phyloP scores from a whole-genome alignment of 1,140 invertebrate species.

The Cydia pomonella region DNA sequence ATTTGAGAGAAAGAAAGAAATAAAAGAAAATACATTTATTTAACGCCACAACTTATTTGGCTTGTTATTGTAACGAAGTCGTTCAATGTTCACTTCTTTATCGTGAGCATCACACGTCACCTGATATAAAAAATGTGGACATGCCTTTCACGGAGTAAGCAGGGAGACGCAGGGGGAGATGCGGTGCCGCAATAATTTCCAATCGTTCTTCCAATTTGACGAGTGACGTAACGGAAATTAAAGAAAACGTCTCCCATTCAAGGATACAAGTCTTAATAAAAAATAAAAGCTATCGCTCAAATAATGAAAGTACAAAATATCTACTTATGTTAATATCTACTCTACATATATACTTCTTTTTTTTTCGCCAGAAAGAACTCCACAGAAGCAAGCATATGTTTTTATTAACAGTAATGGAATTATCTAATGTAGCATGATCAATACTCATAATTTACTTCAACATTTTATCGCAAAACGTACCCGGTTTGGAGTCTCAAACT shows the following conservation, averaged over 20 bases:
- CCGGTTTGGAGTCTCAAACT: too few relatives aligned
- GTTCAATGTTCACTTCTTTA: neutral
- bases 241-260: conserved; percentile 58
- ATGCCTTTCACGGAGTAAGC: conserved; percentile 38
- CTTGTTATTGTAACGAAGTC: neutral
- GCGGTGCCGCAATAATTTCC: conserved; percentile 66
- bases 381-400: too few relatives aligned
- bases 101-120: conserved; percentile 22
- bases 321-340: neutral
- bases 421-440: too few relatives aligned
- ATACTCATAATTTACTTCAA: too few relatives aligned
- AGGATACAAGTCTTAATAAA: conserved; percentile 45
- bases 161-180: conserved; percentile 40
- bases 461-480: too few relatives aligned
- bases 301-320: conserved; percentile 3
- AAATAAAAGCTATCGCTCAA: conserved; percentile 30
- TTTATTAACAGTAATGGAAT: too few relatives aligned
- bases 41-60: too few relatives aligned
- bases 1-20: too few relatives aligned
- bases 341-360: too few relatives aligned
- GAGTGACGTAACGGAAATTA: conserved; percentile 79
- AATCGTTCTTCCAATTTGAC: conserved; percentile 72
- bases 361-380: too few relatives aligned
- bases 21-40: too few relatives aligned
- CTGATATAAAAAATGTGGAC: conserved; percentile 32